Evolutionary conservation across 2,113 vertebrate genomes (phyloP), one percentile per base, ranked within the genome.

Genomic region (Macroglossus sobrinus): DNA sequence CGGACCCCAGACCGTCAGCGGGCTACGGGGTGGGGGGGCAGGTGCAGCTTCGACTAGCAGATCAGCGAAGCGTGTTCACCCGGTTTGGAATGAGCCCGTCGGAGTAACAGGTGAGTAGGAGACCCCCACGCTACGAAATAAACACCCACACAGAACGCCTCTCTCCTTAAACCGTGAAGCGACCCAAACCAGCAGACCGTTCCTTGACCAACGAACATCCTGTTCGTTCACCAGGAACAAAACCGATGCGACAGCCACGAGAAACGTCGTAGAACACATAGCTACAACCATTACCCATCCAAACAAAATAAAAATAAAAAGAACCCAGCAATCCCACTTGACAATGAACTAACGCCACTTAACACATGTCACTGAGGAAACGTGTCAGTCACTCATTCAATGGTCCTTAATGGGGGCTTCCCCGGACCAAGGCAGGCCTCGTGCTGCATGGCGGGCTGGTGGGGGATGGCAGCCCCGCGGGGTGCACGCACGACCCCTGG

Each of bases 391-490:
- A 3, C 3, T 45, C 47, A 11, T 33, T 16, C 8, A 40, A 18
- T 10, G 19, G 53, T 12, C 75, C 66, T 14, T 1, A 1, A 4
- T 3, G 22, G 69, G 47, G 0, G 24, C 24, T 35, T 35, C 45
- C 33, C 21, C 7, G 2, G 69, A 24, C 22, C 24, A 15, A 57
- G n/a, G 16, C 14, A 6, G 75, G 43, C 11, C 19, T 3, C 19
- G 4, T 2, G 24, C 45, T 11, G 4, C 3, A 0, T 0, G 0
- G 0, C 0, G 38, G 35, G 68, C 59, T 9, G 5, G 2, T n/a
- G 55, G 40, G 30, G 0, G 21, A 13, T 0, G 3, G 63, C 47
- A 11, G 74, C 43, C 4, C 12, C 1, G 21, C 15, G 24, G 30
- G 14, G 19, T 0, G 0, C 0, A 7, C 13, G 9, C 14, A 55